Base-by-base conservation (phyloP, 2,888 invertebrate species). In the Trimorus sp. region DNA sequence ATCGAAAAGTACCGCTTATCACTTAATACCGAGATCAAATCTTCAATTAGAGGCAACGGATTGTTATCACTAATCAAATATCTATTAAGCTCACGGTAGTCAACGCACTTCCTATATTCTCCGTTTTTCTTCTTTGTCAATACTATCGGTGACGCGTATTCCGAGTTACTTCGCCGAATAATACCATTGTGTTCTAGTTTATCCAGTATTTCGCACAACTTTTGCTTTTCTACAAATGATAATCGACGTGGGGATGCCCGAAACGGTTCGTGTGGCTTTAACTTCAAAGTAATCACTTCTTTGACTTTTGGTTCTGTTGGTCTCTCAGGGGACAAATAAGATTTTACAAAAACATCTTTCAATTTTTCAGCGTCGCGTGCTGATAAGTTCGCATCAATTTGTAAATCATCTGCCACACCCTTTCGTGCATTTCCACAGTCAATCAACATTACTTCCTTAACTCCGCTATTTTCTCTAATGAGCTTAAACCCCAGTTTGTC, bases 11-110 rank as follows among this genome's bases (percentile, higher is more conserved):
- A 69, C 9, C 37, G 36, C 36, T 60, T 77, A 0, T 16, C 56
- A 8, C 37, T 0, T 2, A 77, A 16, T 0, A 40, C n/a, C 12
- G 45, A 68, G 4, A 77, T 16, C 62, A 69, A 69, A n/a, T 77
- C 76, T n/a, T 77, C 63, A 9, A 77, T 77, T 12, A 62, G 0
- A 8, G 63, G 76, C 1, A 77, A n/a, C 14, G 76, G 69, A 36
- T 48, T 63, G 58, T 77, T 48, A 49, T 77, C 54, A 7, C 68
- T 60, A 8, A 62, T 42, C 3, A 77, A 14, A 16, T 16, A 16
- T 38, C 62, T 60, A 38, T 77, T 69, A 7, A 76, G 54, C 0
- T 14, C 45, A 7, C 76, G 49, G 66, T 51, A 75, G n/a, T 75
- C 75, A n/a, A 75, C 51, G 15, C 75, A 68, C 53, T 51, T 75